phyloP scores from a whole-genome alignment of 2,888 invertebrate species.

The Poecilus cupreus region DNA sequence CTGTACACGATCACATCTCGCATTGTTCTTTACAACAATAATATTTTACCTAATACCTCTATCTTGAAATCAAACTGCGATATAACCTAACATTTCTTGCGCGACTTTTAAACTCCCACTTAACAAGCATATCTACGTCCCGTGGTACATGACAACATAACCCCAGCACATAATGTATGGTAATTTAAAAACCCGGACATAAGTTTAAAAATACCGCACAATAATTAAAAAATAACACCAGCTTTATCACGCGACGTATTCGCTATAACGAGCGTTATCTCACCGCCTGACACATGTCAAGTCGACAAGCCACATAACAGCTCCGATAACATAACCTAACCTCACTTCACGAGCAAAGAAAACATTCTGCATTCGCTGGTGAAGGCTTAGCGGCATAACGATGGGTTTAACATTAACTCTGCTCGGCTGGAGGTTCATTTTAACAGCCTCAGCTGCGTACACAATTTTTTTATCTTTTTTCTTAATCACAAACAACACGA shows the following conservation, averaged over 20 bases:
- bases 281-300: slow-evolving; percentile 6
- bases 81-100: neutral
- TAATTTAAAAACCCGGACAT: slow-evolving; percentile 19
- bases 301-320: neutral
- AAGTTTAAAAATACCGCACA: slow-evolving; percentile 27
- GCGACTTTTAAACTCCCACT: neutral
- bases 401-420: slow-evolving; percentile 26
- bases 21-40: too few species aligned
- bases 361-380: slow-evolving; percentile 3
- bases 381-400: neutral
- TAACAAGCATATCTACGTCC: slow-evolving; percentile 3
- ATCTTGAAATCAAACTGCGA: too few species aligned
- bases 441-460: slow-evolving; percentile 34
- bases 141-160: neutral
- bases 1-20: too few species aligned
- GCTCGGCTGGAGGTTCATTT: slow-evolving; percentile 2
- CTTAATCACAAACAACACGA: slow-evolving; percentile 49
- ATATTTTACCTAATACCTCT: too few species aligned
- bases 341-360: neutral
- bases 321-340: neutral
- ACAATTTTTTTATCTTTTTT: slow-evolving; percentile 39
- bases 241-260: neutral
- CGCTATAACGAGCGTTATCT: slow-evolving; percentile 15
- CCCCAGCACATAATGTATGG: neutral
- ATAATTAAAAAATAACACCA: slow-evolving; percentile 35